Evolutionary conservation across 1,140 invertebrate species (phyloP).

Genomic region (Papilio polyxenes): DNA sequence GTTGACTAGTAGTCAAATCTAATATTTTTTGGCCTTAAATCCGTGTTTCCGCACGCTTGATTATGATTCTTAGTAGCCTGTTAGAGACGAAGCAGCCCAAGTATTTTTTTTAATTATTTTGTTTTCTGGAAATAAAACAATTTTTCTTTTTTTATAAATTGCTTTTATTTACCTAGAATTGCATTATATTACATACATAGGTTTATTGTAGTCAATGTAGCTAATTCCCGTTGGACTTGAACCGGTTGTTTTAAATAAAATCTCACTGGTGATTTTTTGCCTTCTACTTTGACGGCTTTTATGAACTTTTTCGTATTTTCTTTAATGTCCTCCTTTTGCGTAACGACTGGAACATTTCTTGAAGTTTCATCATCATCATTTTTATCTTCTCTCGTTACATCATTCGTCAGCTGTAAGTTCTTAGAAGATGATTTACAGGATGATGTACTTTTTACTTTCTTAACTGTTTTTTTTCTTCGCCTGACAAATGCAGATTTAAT

Average conservation of each 20-base stretch:
- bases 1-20: too few relatives aligned
- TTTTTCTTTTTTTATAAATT: not conserved
- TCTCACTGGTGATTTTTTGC: constrained; percentile 1
- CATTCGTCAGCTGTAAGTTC: not conserved
- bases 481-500: not conserved
- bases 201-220: constrained; percentile 5
- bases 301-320: not conserved
- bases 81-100: too few relatives aligned
- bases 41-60: too few relatives aligned
- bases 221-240: constrained; percentile 9
- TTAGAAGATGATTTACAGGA: not conserved
- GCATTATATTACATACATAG: not conserved
- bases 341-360: constrained; percentile 45
- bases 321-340: constrained; percentile 39
- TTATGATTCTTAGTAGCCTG: too few relatives aligned
- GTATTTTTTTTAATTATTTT: not conserved
- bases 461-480: constrained; percentile 6
- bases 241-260: constrained; percentile 10
- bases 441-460: constrained; percentile 3
- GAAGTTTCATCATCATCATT: constrained; percentile 38
- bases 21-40: too few relatives aligned
- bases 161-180: not conserved
- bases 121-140: not conserved
- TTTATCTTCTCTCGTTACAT: not conserved
- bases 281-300: not conserved